Evolutionary conservation across 2,113 vertebrate species (phyloP), one percentile per base, ranked within the genome.

Genomic region (Grus americana): DNA sequence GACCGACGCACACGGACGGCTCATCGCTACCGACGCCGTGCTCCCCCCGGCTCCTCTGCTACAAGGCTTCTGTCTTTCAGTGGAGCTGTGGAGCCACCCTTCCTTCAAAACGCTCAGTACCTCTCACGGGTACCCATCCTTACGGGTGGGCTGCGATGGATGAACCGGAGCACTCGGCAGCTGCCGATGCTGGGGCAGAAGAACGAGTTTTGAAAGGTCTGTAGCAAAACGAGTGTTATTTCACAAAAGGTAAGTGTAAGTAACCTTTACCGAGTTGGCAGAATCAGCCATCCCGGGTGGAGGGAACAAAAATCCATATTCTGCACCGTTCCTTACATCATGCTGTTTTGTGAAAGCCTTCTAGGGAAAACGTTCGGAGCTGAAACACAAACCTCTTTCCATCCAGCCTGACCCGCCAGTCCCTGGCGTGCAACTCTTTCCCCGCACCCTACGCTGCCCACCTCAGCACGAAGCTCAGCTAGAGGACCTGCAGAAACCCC

Each of bases 21-120:
- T 67, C 9, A 4, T 24, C 2, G 9, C 62, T 55, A 26, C 38
- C 1, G 3, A 30, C 5, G 57, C 26, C 0, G 1, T 0, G 4
- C 34, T 66, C 15, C 7, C n/a, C 18, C 10, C 3, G 30, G 52
- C 73, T 7, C 34, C 72, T 76, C 63, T 75, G n/a, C 91, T 38
- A 4, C 66, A 79, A 92, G 90, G 81, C 85, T 75, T 75, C 55
- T 17, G 46, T 21, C 34, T 70, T 76, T 89, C 76, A 44, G 20
- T 2, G 75, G 91, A 61, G 76, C 68, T 70, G 54, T 57, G 92
- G 63, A 91, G 85, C 34, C 38, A 14, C 34, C n/a, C 44, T 49
- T 44, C 73, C 90, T 61, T 36, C 38, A 67, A 90, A 79, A 4
- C 1, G 0, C 61, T 63, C 30, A 2, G 30, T 22, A 49, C n/a